These are phyloP conservation scores for Meteorus colon DNA, from an alignment of 2,888 invertebrate species.

Conservation along the genomic window DNA sequence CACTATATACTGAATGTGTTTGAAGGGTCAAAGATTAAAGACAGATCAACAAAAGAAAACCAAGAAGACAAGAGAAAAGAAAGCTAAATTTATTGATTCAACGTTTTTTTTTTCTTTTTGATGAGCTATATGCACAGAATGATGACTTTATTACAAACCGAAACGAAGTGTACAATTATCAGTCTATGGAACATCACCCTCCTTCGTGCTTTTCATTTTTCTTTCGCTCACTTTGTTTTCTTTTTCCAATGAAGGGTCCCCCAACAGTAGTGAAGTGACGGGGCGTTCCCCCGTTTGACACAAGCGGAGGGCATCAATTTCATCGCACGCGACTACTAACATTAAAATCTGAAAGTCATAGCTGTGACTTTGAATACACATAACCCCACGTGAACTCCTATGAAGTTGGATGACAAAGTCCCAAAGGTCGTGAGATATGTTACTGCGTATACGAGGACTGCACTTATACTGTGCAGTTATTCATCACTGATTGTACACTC, in stretches of 20 bases:
- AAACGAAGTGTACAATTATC: constrained; percentile 65
- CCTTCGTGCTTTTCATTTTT: constrained; percentile 14
- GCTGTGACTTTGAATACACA: constrained; percentile 34
- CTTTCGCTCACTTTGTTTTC: constrained; percentile 17
- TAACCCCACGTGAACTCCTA: constrained; percentile 19
- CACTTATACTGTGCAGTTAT: background rate
- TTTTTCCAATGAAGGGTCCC: constrained; percentile 18
- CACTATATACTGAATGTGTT: constrained; percentile 17
- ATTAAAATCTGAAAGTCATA: constrained; percentile 34
- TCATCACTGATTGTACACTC: background rate
- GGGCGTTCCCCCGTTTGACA: constrained; percentile 44
- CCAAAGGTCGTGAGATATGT: constrained; percentile 24
- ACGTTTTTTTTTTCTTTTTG: constrained; percentile 33
- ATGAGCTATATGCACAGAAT: constrained; percentile 33
- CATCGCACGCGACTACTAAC: constrained; percentile 44
- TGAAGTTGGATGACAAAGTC: constrained; percentile 4
- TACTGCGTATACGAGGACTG: background rate
- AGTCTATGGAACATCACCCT: constrained; percentile 45
- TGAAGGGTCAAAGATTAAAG: constrained; percentile 41
- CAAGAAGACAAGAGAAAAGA: constrained; percentile 17
- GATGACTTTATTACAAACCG: constrained; percentile 67
- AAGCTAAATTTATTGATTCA: constrained; percentile 14
- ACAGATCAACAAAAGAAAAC: constrained; percentile 35
- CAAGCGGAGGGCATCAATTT: constrained; percentile 46
- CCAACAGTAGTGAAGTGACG: constrained; percentile 39